Base-by-base conservation (phyloP, 2,888 invertebrate genomes). In the Mythimna impura region DNA sequence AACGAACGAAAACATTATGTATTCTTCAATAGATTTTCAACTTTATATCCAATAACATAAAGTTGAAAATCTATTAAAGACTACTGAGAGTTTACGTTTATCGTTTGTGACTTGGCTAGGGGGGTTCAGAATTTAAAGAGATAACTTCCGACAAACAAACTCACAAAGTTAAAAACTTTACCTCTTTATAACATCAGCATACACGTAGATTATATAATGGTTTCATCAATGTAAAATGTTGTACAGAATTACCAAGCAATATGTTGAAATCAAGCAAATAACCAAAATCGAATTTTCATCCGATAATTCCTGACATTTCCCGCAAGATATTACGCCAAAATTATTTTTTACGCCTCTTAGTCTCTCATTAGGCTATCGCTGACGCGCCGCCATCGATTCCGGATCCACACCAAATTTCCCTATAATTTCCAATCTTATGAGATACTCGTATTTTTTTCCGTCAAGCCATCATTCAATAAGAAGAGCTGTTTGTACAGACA, bases 261-360 rank as follows among this genome's bases (percentile, higher is more conserved):
- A 22, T 22, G 20, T 22, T 30, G 1, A 25, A 36, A 25, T 36
- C 3, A n/a, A 40, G 10, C 30, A 58, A 73, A 57, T 25, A 43
- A 58, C 30, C 7, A 8, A 57, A 22, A 58, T 57, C 8, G 0
- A 40, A n/a, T 50, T 25, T 36, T 7, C 25, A 10, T 62, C 17
- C 43, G 20, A 25, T 17, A 22, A 34, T 43, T 40, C 22, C 2
- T 20, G 14, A 30, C 20, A 43, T 43, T 43, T 58, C 12, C 6
- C 9, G 12, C 1, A 17, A 66, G 25, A 73, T 66, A 36, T 52
- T 34, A 9, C 14, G 22, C 5, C 20, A 1, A 76, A 43, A 34
- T 52, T 25, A 58, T 76, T 58, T 66, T 71, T 66, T 72, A 76
- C 40, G 34, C 22, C 22, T 66, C 4, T 66, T 52, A 34, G 43